Base-by-base conservation (phyloP, 2,888 invertebrate genomes). In the Meghimatium bilineatum region DNA sequence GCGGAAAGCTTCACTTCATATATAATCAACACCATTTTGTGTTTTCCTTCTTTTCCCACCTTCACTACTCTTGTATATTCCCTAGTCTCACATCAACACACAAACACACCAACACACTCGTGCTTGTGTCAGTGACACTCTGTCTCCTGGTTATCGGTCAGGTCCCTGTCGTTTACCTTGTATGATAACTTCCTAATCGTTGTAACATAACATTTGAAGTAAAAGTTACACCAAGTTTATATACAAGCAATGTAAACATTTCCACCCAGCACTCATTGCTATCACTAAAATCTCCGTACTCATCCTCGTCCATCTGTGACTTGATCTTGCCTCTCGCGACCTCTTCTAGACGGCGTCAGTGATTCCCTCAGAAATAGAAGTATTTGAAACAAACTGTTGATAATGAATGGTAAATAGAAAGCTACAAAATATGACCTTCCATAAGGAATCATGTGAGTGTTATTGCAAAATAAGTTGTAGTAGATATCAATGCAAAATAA, bases 211-310 rank as follows among this genome's bases (percentile, higher is more conserved):
- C 76, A 77, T 12, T 63, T 3, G 26, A 34, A 63, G 60, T 38
- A 34, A 63, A 36, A 60, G 76, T 77, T 77, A 77, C 63, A 77
- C 60, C 36, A 36, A 26, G 76, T 77, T 77, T 77, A 77, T 60
- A 77, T 63, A 77, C 60, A 63, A 36, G 52, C 32, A 29, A 10
- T 1, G 76, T 77, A 77, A 77, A 77, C 76, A 77, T 77, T 77
- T 77, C 76, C 76, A 77, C 76, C 76, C 76, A 63, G n/a, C 76
- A 36, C 23, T 63, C 60, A 29, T 32, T 26, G 29, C 32, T 74
- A 74, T 74, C 74, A 10, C 52, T 49, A 5, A 8, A 23, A 32
- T 74, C 74, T 32, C n/a, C 52, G 17, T 29, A 34, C 76, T 12
- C 63, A 77, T 77, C 76, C 14, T 26, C n/a, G 36, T 63, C 63